A percentile compares a stretch with the other conserved stretches of the same genome.
Conservation (phyloP, 2,797 vertebrate species). For the Propithecus perrieri region DNA sequence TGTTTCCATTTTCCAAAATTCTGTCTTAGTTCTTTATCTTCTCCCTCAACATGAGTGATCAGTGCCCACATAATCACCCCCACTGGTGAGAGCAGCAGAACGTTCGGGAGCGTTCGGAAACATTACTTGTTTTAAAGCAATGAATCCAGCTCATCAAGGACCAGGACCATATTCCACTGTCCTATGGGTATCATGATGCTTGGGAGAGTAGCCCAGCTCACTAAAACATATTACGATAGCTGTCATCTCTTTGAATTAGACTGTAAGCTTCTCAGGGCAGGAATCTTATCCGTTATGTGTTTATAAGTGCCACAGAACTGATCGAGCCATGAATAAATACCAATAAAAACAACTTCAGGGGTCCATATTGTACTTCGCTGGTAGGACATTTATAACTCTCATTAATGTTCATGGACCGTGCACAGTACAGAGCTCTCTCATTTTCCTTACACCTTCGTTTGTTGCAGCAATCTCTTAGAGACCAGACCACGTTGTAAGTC, state of each 20-base stretch:
- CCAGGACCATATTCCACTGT: slow-evolving; percentile 67
- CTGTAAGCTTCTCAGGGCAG: slow-evolving; percentile 53
- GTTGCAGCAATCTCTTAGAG: slow-evolving; percentile 63
- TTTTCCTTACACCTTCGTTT: slow-evolving; percentile 72
- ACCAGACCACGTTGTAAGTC: neutral
- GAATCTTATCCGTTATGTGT: slow-evolving; percentile 39
- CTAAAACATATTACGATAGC: slow-evolving; percentile 80
- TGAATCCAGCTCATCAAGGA: slow-evolving; percentile 82
- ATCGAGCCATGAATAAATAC: slow-evolving; percentile 61
- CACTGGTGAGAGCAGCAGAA: slow-evolving; percentile 8
- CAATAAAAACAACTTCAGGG: slow-evolving; percentile 51
- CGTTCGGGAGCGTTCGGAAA: slow-evolving; percentile 44
- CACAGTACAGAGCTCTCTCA: slow-evolving; percentile 64
- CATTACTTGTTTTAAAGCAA: slow-evolving; percentile 59
- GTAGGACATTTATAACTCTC: slow-evolving; percentile 73
- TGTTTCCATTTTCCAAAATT: slow-evolving; percentile 68
- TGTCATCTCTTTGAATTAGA: slow-evolving; percentile 59
- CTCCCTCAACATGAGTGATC: slow-evolving; percentile 57
- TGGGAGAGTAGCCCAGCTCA: slow-evolving; percentile 76
- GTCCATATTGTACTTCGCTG: slow-evolving; percentile 35
- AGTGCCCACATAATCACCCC: slow-evolving; percentile 49
- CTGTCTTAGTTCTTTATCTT: slow-evolving; percentile 62
- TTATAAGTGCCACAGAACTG: slow-evolving; percentile 46
- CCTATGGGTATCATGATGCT: slow-evolving; percentile 81
- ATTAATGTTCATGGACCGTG: slow-evolving; percentile 78